Base-by-base conservation (phyloP, 2,888 invertebrate species). In the Yponomeuta evonymella region DNA sequence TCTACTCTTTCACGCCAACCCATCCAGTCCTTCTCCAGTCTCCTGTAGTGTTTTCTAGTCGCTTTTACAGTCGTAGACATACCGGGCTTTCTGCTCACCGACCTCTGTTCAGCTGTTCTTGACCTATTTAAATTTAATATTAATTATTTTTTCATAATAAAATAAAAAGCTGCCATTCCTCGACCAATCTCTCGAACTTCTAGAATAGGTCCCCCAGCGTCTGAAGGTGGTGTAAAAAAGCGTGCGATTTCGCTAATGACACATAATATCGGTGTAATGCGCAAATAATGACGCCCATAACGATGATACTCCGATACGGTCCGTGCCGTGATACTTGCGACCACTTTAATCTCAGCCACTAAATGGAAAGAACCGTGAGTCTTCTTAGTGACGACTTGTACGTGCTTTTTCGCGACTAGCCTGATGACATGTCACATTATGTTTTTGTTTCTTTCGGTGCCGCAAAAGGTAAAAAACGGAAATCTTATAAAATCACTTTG, bases 231-330 rank as follows among this genome's bases (percentile, higher is more conserved):
- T 15, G 5, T 15, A 23, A 68, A 68, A 51, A 48, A 48, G 11
- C 68, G 48, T 30, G 68, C 51, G 48, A 68, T 68, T 68, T 68
- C 48, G 68, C 43, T 70, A 70, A 70, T 70, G 70, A 70, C 70
- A 63, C 33, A 23, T 70, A 63, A 70, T 70, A 43, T 33, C 11
- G 70, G 70, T 70, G 63, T 70, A 62, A 70, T 70, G 70, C 70
- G 62, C 70, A 70, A 70, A 70, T 70, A 70, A 70, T 70, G 70
- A 70, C 23, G 48, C n/a, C 23, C 67, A 36, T 8, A 11, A 15
- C 64, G 64, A 29, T 29, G 64, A 29, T 64, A 30, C 30, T 12
- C 12, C 30, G 29, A 29, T 64, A 30, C 23, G 64, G 3, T 29
- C 51, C 51, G 62, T 62, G 62, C 62, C 15, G 64, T 64, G 64